Evolutionary conservation across 2,888 invertebrate species (phyloP), one percentile per base, ranked within the genome.

Genomic region (Drosophila neonasuta): DNA sequence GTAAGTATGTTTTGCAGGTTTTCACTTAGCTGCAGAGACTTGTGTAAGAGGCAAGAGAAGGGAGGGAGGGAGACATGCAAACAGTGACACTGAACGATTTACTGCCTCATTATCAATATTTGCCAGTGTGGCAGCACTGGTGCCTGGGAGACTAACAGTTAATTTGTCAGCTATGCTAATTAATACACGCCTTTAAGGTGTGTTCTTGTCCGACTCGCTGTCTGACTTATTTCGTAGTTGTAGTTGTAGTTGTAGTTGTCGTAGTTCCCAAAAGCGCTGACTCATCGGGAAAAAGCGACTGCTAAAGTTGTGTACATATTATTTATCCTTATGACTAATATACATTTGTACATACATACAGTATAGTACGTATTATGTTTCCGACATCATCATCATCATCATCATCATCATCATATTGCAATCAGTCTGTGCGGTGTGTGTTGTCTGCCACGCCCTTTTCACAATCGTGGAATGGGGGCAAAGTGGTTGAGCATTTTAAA

Each of bases 321-420:
- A 83, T 78, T 74, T 80, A 80, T 80, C 80, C 79, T 75, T 66
- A 58, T 80, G 84, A 83, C 75, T 74, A 83, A 83, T 69, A 56
- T 58, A 54, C 11, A 39, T 9, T 17, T 20, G 10, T 9, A 32
- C 0, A 32, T 10, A 32, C 32, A 32, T 10, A 9, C 32, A 32
- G 3, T 9, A 32, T 10, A 32, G 9, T 36, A 6, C 46, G 50
- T 82, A 74, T 79, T 67, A 74, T 69, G 58, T 82, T 71, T 79
- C 79, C 45, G 34, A 65, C 39, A 45, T 36, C 20, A 20, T 20
- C 20, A 20, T 5, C 20, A n/a, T n/a, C n/a, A 20, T 17, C 42
- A 45, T 36, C 20, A 24, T 24, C 24, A 24, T 5, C 24, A 24
- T 24, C 29, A 72, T 57, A 62, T 54, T 51, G 57, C 73, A 74